A percentile compares a stretch with the other conserved stretches of the same genome.
phyloP scores from a whole-genome alignment of 2,888 invertebrate genomes.

The Yponomeuta malinellus region DNA sequence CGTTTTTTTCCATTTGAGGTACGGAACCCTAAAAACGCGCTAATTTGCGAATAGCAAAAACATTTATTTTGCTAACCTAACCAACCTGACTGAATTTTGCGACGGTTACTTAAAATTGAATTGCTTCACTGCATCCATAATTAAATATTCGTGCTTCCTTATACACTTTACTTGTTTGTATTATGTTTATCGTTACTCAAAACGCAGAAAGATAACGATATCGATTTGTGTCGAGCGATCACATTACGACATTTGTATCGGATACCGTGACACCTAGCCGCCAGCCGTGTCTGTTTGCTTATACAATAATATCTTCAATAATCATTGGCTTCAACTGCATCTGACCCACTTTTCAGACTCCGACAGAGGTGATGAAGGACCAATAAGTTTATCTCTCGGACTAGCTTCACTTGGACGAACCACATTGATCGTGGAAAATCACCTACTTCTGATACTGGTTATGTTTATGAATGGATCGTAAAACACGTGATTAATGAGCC shows the following conservation, averaged over 20 bases:
- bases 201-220: slow-evolving; percentile 41
- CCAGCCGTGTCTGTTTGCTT: slow-evolving; percentile 26
- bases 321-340: slow-evolving; percentile 22
- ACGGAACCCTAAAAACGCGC: too few relatives aligned
- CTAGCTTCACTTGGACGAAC: background rate
- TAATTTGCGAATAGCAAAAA: too few relatives aligned
- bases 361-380: slow-evolving; percentile 18
- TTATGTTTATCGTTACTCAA: slow-evolving; percentile 52
- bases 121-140: slow-evolving; percentile 21
- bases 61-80: too few relatives aligned
- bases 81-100: background rate
- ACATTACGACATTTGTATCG: slow-evolving; percentile 51
- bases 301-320: slow-evolving; percentile 10
- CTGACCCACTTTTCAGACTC: slow-evolving; percentile 41
- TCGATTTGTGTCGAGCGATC: slow-evolving; percentile 59
- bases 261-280: slow-evolving; percentile 58
- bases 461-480: slow-evolving; percentile 1
- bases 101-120: background rate
- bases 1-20: too few relatives aligned
- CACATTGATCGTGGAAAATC: background rate
- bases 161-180: slow-evolving; percentile 46
- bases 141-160: slow-evolving; percentile 50
- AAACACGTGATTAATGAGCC: slow-evolving; percentile 3
- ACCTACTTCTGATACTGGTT: background rate
- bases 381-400: background rate